Evolutionary conservation across 2,113 vertebrate genomes (phyloP).

Genomic region (Tetrao urogallus): DNA sequence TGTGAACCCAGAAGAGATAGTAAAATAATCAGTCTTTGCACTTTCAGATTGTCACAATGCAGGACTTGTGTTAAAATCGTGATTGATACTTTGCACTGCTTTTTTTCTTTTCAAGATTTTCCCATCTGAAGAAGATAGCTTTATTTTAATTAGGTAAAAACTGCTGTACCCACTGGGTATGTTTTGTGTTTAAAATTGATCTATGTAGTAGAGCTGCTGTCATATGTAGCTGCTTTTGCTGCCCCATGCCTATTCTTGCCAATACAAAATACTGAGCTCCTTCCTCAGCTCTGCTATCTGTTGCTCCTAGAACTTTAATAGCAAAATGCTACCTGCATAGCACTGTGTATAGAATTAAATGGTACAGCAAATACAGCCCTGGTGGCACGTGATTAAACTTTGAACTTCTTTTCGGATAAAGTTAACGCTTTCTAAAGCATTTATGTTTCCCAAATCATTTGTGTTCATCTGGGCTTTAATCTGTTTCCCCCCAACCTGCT

Average conservation of each 20-base stretch:
- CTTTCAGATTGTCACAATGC: neutral
- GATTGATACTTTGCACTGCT: neutral
- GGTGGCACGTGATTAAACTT: neutral
- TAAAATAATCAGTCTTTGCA: neutral
- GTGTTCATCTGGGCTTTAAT: neutral
- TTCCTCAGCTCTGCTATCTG: neutral
- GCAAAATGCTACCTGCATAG: neutral
- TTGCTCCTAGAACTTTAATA: neutral
- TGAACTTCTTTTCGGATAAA: neutral
- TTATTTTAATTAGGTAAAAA: neutral
- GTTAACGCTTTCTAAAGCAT: neutral
- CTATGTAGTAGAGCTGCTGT: neutral
- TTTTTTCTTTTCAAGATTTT: neutral
- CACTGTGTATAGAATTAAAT: neutral
- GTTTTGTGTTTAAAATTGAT: neutral
- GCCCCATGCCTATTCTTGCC: neutral
- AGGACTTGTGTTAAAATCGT: neutral
- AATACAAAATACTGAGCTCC: neutral
- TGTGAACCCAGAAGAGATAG: neutral
- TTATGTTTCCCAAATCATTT: neutral
- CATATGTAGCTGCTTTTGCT: neutral
- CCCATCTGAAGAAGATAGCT: neutral
- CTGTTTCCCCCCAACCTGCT: neutral
- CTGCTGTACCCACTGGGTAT: neutral
- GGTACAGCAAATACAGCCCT: neutral